Evolutionary conservation across 2,888 invertebrate genomes (phyloP).

Genomic region (Aphrophora alni): DNA sequence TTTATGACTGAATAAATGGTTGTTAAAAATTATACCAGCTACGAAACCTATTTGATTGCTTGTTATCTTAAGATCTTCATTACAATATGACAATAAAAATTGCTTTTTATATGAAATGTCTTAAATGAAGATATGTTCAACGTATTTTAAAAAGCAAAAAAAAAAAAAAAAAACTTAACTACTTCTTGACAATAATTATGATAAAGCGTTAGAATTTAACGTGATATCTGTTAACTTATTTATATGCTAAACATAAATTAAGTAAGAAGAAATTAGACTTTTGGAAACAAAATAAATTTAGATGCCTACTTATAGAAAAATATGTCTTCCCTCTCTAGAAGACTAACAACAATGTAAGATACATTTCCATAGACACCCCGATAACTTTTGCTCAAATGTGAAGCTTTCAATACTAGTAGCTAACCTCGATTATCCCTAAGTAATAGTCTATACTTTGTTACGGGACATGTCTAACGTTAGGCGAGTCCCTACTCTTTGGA

Average conservation of each 20-base stretch:
- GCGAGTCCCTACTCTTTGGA: too few relatives aligned
- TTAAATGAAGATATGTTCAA: background rate
- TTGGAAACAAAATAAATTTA: background rate
- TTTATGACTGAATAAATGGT: background rate
- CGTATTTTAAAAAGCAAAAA: background rate
- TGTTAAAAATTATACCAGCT: background rate
- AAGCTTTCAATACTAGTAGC: background rate
- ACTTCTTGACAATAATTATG: conserved; percentile 1
- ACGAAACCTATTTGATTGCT: background rate
- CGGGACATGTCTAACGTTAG: background rate
- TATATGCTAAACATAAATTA: background rate
- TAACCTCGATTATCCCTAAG: background rate
- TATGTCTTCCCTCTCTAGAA: background rate
- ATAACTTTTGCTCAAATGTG: conserved; percentile 5
- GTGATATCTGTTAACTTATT: background rate
- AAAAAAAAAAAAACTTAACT: too few relatives aligned
- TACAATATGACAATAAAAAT: background rate
- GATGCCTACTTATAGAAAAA: background rate
- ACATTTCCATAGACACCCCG: background rate
- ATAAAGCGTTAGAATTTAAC: background rate
- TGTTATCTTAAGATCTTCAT: background rate
- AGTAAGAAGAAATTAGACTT: background rate
- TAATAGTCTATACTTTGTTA: background rate
- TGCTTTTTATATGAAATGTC: background rate
- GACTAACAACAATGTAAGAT: background rate